These are phyloP conservation scores for Drosophila kepulauana DNA, from an alignment of 1,140 invertebrate genomes.

Conservation along the genomic window DNA sequence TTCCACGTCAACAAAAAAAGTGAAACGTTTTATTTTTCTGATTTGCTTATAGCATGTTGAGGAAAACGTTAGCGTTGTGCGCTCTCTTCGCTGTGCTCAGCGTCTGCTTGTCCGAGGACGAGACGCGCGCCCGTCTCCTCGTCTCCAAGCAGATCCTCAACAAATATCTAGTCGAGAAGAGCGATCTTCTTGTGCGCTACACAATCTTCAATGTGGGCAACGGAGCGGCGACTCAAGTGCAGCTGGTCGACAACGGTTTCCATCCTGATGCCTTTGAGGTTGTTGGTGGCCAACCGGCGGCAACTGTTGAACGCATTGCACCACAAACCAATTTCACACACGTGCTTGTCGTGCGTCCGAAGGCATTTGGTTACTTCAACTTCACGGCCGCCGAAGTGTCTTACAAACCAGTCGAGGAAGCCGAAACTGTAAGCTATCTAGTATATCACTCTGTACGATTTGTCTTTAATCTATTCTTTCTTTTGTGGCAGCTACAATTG, in stretches of 20 bases:
- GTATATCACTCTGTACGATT: neutral
- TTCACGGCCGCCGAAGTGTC: conserved; percentile 97
- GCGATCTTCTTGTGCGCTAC: conserved; percentile 98
- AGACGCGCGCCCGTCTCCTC: conserved; percentile 90
- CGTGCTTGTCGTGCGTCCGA: conserved; percentile 95
- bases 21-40: conserved; percentile 48
- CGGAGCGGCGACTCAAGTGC: conserved; percentile 94
- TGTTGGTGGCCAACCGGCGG: conserved; percentile 93
- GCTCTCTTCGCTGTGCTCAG: conserved; percentile 70
- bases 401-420: conserved; percentile 93
- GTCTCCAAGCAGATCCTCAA: conserved; percentile 97
- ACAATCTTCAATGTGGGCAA: conserved; percentile 94
- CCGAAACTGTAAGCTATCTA: conserved; percentile 87
- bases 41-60: conserved; percentile 71
- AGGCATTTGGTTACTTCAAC: conserved; percentile 97
- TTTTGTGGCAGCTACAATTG: conserved; percentile 88
- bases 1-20: conserved; percentile 83
- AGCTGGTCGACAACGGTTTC: conserved; percentile 95
- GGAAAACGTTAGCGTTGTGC: conserved; percentile 61
- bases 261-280: conserved; percentile 94
- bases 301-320: conserved; percentile 94
- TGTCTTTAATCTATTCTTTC: conserved; percentile 1
- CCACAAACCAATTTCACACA: conserved; percentile 97
- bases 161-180: conserved; percentile 98
- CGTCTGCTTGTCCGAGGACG: conserved; percentile 86